Percentiles rank a stretch among this genome's conserved stretches.
These are phyloP conservation scores for Platyura marginata DNA, from an alignment of 1,140 invertebrate species.

Conservation along the genomic window DNA sequence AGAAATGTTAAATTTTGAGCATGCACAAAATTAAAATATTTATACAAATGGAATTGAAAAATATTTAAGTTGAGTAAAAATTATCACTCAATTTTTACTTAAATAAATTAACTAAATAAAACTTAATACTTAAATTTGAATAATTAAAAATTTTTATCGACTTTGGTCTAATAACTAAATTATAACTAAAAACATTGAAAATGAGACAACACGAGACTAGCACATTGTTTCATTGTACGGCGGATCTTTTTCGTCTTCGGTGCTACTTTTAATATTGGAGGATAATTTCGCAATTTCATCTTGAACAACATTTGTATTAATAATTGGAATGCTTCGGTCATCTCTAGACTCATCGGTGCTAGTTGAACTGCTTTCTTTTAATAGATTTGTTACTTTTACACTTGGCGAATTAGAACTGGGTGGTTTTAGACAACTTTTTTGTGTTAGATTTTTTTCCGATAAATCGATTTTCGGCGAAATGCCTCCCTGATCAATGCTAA, in stretches of 20 bases:
- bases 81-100: too few relatives aligned
- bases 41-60: too few relatives aligned
- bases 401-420: conserved; percentile 12
- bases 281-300: conserved; percentile 24
- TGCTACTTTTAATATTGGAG: conserved; percentile 24
- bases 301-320: conserved; percentile 22
- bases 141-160: not conserved
- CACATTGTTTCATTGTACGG: conserved; percentile 26
- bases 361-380: conserved; percentile 12
- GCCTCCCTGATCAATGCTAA: conserved; percentile 23
- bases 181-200: not conserved
- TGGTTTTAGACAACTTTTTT: conserved; percentile 19
- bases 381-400: conserved; percentile 22
- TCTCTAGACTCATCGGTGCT: conserved; percentile 3
- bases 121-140: too few relatives aligned
- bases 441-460: not conserved
- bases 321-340: conserved; percentile 16
- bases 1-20: too few relatives aligned
- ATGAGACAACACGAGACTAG: conserved; percentile 7
- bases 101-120: too few relatives aligned
- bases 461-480: conserved; percentile 6
- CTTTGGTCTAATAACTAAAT: not conserved
- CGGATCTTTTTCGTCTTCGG: conserved; percentile 24
- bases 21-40: too few relatives aligned
- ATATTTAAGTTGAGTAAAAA: too few relatives aligned